A percentile compares a stretch with the other conserved stretches of the same genome.
phyloP scores from a whole-genome alignment of 2,113 vertebrate species.

The Sander vitreus region DNA sequence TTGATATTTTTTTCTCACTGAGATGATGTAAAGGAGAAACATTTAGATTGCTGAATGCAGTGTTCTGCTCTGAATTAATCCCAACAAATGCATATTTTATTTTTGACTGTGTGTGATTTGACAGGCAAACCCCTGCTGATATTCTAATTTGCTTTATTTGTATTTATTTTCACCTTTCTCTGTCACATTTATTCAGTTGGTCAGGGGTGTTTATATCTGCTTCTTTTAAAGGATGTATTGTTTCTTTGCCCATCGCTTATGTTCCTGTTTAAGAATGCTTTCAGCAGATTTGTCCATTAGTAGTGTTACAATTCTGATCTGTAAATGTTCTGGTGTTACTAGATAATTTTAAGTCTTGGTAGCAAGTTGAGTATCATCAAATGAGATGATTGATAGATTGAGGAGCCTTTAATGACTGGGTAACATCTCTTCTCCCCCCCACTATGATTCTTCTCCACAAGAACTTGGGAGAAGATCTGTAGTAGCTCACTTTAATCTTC shows the following conservation, averaged over 20 bases:
- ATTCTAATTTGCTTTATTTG: constrained; percentile 60
- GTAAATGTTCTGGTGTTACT: constrained; percentile 20
- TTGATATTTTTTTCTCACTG: constrained; percentile 36
- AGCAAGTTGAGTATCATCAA: constrained; percentile 19
- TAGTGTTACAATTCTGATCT: constrained; percentile 22
- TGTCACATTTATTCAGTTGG: constrained; percentile 28
- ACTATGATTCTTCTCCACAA: neutral
- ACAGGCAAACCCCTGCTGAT: constrained; percentile 57
- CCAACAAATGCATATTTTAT: constrained; percentile 41
- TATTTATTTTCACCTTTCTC: constrained; percentile 65
- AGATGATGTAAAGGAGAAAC: constrained; percentile 62
- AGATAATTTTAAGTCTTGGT: constrained; percentile 32
- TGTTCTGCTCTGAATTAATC: constrained; percentile 52
- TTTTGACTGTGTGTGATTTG: constrained; percentile 65
- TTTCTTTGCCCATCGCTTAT: neutral
- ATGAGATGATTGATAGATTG: constrained; percentile 29
- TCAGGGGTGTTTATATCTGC: constrained; percentile 42
- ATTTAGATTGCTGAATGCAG: constrained; percentile 58
- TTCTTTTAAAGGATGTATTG: constrained; percentile 36
- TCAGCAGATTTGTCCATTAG: constrained; percentile 15
- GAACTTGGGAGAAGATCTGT: constrained; percentile 18
- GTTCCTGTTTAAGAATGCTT: constrained; percentile 17
- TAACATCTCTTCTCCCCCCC: neutral
- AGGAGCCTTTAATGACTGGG: constrained; percentile 28
- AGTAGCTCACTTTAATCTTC: constrained; percentile 30